Conservation (phyloP, 2,113 vertebrate species). For the Heterochromis multidens region DNA sequence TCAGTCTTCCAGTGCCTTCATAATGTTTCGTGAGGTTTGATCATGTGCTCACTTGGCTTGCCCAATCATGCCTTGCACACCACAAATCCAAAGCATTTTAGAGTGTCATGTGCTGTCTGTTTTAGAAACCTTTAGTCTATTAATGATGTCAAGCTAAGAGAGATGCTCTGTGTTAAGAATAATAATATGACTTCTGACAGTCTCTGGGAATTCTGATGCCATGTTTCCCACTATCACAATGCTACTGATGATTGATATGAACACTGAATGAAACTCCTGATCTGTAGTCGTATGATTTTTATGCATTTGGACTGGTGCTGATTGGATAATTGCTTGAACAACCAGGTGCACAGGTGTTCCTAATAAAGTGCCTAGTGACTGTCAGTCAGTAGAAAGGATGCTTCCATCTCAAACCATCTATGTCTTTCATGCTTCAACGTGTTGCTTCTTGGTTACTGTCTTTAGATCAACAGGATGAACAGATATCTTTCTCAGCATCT, state of each 20-base stretch:
- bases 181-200: not conserved
- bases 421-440: constrained; percentile 32
- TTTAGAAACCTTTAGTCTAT: not conserved
- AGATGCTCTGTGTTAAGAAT: not conserved
- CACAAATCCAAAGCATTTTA: not conserved
- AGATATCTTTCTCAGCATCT: not conserved
- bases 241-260: not conserved
- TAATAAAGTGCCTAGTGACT: not conserved
- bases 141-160: not conserved
- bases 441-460: constrained; percentile 25
- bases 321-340: not conserved
- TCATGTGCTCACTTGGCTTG: not conserved
- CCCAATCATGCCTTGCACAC: not conserved
- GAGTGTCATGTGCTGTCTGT: not conserved
- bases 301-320: not conserved
- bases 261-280: not conserved
- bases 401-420: not conserved
- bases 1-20: not conserved
- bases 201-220: not conserved
- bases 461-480: constrained; percentile 1
- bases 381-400: not conserved
- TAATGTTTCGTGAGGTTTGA: not conserved
- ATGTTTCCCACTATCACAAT: not conserved
- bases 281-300: not conserved
- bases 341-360: not conserved